Conservation (phyloP, 2,113 vertebrate genomes). For the Salvelinus sp. region DNA sequence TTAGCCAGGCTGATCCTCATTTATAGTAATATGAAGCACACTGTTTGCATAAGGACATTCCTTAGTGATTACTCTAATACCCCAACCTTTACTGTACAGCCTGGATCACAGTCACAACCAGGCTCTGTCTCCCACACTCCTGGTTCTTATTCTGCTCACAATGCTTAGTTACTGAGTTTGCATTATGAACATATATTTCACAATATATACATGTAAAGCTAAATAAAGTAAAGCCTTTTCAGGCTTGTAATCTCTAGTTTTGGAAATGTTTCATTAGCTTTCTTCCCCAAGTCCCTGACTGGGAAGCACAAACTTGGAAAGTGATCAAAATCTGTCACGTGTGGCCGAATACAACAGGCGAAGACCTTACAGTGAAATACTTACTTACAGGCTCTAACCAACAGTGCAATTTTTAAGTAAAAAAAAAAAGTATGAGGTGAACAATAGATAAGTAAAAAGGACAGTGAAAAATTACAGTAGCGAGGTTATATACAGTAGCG, state of each 20-base stretch:
- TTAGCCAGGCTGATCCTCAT: constrained; percentile 54
- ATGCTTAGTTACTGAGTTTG: constrained; percentile 3
- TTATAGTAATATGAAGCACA: constrained; percentile 64
- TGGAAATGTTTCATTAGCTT: neutral
- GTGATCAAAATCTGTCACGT: too few species aligned
- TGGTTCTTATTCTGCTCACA: constrained; percentile 7
- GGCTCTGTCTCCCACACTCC: constrained; percentile 6
- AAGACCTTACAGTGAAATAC: too few species aligned
- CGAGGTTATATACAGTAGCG: too few species aligned
- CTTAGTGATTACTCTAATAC: constrained; percentile 63
- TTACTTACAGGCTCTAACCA: too few species aligned
- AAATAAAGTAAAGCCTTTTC: neutral
- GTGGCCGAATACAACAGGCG: too few species aligned
- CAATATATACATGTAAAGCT: neutral
- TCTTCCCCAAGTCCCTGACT: neutral
- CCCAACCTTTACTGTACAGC: constrained; percentile 50
- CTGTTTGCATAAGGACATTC: constrained; percentile 72
- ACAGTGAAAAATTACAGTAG: too few species aligned
- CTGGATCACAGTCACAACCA: constrained; percentile 36
- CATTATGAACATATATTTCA: constrained; percentile 10
- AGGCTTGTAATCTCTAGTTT: neutral
- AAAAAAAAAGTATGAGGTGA: too few species aligned
- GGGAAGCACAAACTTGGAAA: neutral
- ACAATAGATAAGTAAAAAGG: too few species aligned
- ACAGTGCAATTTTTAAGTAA: too few species aligned